phyloP scores from a whole-genome alignment of 2,888 invertebrate species.

The Ametastegia equiseti region DNA sequence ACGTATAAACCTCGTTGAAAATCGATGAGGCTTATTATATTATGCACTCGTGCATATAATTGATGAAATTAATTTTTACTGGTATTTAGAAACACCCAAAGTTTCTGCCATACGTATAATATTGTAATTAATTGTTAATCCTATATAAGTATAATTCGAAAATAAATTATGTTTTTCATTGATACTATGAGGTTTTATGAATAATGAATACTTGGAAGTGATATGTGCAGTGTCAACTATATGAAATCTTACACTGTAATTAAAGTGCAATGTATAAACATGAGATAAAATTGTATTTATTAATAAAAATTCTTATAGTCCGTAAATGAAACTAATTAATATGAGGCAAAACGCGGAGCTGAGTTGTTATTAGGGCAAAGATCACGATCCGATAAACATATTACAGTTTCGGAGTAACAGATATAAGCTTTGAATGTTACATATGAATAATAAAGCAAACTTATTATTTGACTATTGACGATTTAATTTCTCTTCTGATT shows the following conservation, averaged over 20 bases:
- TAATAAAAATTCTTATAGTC: background rate
- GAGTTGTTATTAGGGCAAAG: background rate
- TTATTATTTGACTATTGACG: too few species aligned
- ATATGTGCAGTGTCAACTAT: background rate
- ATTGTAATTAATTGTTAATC: too few species aligned
- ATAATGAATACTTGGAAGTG: background rate
- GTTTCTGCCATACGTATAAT: too few species aligned
- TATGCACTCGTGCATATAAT: background rate
- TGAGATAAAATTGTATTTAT: background rate
- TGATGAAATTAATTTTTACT: too few species aligned
- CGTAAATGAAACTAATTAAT: background rate
- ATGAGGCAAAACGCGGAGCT: background rate
- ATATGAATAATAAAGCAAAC: too few species aligned
- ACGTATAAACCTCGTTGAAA: background rate
- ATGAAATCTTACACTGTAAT: background rate
- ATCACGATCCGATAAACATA: background rate
- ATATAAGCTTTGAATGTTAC: too few species aligned
- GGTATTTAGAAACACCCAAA: too few species aligned
- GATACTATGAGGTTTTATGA: background rate
- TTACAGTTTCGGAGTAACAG: too few species aligned
- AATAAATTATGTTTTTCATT: background rate
- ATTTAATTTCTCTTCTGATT: too few species aligned
- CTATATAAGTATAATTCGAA: background rate
- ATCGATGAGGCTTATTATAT: slow-evolving; percentile 2
- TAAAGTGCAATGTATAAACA: background rate